These are phyloP conservation scores for Oryctolagus cuniculus DNA, from an alignment of 2,113 vertebrate species.

Conservation along the genomic window DNA sequence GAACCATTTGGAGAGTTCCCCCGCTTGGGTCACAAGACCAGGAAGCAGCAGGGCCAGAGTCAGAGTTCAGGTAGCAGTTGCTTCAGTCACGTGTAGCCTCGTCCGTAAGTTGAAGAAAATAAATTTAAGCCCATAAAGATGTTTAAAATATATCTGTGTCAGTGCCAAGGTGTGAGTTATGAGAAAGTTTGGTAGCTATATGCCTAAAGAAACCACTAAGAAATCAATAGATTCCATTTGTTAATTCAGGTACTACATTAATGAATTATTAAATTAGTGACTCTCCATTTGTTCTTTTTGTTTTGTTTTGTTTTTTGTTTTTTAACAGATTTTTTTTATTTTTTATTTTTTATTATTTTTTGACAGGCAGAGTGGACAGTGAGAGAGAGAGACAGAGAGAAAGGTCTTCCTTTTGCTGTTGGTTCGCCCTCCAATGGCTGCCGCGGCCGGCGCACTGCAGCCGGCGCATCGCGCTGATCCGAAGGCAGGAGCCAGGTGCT, in stretches of 20 bases:
- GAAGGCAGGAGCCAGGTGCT: too few species aligned
- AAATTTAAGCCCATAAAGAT: neutral
- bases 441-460: too few species aligned
- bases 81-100: neutral
- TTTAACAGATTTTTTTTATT: too few species aligned
- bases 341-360: too few species aligned
- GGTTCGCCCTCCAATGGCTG: too few species aligned
- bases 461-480: too few species aligned
- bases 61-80: neutral
- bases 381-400: too few species aligned
- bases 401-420: too few species aligned
- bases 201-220: neutral
- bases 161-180: neutral
- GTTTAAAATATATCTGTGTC: neutral
- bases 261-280: too few species aligned
- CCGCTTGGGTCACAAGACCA: neutral
- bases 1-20: neutral
- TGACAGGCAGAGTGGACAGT: too few species aligned
- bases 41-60: neutral
- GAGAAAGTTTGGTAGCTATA: neutral
- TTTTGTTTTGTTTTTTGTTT: too few species aligned
- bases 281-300: too few species aligned
- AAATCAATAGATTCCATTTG: neutral
- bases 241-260: neutral
- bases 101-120: neutral